Evolutionary conservation across 2,113 vertebrate genomes (phyloP), one percentile per base, ranked within the genome.

Genomic region (Piprites chloris): DNA sequence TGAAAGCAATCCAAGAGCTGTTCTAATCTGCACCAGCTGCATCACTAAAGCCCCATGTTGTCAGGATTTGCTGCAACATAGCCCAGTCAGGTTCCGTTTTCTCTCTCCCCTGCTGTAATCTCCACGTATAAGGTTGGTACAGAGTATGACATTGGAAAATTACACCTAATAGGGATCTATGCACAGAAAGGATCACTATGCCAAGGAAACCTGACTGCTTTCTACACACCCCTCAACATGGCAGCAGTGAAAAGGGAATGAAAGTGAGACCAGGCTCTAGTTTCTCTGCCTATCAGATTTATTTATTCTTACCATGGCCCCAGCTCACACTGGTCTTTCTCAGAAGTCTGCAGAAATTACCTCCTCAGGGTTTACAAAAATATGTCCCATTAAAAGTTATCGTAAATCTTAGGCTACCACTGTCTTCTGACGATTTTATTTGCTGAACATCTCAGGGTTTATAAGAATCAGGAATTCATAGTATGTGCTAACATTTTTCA

Each of bases 1-100:
- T 95, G 77, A 97, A 95, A 91, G 93, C n/a, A 82, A 55, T 52
- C 68, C 88, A 46, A 93, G 39, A 63, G 41, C 59, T 88, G 7
- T 52, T 78, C 50, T 96, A 93, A 96, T 95, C 65, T 52, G 61
- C 27, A 74, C 82, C 95, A 97, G 85, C 92, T 96, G 95, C 65
- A 93, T 93, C 14, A 4, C 59, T 61, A 93, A 63, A 91, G 39
- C n/a, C 72, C 6, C 0, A 6, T 8, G n/a, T 35, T 9, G n/a
- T 67, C 22, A n/a, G n/a, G 56, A 86, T 46, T 30, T 74, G 68
- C 53, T 81, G 61, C 72, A 81, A 33, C 24, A 80, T 68, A 46
- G 7, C 13, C 17, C 53, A 46, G 35, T 16, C 83, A 86, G 63
- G 68, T 90, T 94, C 52, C 32, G 19, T 65, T 59, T 50, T 83